phyloP scores from a whole-genome alignment of 64 coral and sea anemone genomes.

The Exaiptasia diaphana region DNA sequence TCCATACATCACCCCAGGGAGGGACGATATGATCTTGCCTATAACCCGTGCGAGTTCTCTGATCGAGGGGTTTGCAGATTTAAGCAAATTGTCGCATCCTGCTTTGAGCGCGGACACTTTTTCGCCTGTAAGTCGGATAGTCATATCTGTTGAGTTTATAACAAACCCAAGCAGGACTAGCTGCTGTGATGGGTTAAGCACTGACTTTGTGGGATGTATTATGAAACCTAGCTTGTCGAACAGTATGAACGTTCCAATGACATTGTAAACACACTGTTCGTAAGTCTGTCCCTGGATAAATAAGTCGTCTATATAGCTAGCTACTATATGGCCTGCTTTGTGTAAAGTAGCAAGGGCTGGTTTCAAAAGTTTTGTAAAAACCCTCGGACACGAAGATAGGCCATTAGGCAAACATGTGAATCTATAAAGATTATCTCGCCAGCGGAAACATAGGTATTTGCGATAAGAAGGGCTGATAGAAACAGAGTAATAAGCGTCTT shows the following conservation, averaged over 20 bases:
- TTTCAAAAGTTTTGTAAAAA: constrained; percentile 44
- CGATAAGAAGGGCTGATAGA: neutral
- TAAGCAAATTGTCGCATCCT: neutral
- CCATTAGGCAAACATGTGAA: constrained; percentile 30
- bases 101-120: neutral
- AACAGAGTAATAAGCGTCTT: neutral
- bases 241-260: constrained; percentile 2
- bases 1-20: constrained; percentile 35
- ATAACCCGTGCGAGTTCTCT: neutral
- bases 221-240: constrained; percentile 17
- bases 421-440: neutral
- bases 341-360: constrained; percentile 1
- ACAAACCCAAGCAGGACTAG: constrained; percentile 32
- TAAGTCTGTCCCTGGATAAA: constrained; percentile 2
- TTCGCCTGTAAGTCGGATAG: constrained; percentile 18
- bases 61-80: neutral
- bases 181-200: constrained; percentile 9
- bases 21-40: constrained; percentile 39
- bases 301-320: constrained; percentile 44
- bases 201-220: neutral
- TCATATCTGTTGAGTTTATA: constrained; percentile 32
- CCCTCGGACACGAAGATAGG: constrained; percentile 3
- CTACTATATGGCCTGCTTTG: constrained; percentile 3
- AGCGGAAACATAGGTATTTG: constrained; percentile 22
- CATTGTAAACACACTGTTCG: constrained; percentile 14